A percentile compares a stretch with the other conserved stretches of the same genome.
These are phyloP conservation scores for Danaus chrysippus DNA, from an alignment of 2,888 invertebrate species.

Conservation along the genomic window DNA sequence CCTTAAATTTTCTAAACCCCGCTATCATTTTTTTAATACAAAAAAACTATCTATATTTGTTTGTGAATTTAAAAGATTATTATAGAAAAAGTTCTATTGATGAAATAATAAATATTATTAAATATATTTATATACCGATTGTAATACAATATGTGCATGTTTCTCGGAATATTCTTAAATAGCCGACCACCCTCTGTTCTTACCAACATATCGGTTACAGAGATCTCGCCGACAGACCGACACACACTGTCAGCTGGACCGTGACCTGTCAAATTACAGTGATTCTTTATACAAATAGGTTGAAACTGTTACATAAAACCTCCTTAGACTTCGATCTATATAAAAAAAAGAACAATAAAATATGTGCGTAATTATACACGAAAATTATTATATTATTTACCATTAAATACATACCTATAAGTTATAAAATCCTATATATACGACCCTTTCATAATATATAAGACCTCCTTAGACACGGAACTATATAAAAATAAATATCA, in stretches of 20 bases:
- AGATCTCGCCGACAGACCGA: conserved; percentile 29
- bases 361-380: too few relatives aligned
- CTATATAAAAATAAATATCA: background rate
- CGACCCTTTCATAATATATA: too few relatives aligned
- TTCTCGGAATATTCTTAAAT: conserved; percentile 58
- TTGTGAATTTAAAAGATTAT: too few relatives aligned
- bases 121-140: conserved; percentile 21
- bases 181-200: conserved; percentile 54
- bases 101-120: conserved; percentile 6
- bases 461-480: background rate
- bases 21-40: background rate
- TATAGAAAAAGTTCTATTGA: background rate
- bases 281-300: conserved; percentile 29
- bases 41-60: too few relatives aligned
- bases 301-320: background rate
- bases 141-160: conserved; percentile 45
- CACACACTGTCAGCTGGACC: conserved; percentile 55
- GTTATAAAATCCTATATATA: too few relatives aligned
- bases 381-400: too few relatives aligned
- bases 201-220: conserved; percentile 53
- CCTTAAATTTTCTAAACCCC: background rate
- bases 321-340: background rate
- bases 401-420: too few relatives aligned
- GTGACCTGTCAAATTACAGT: conserved; percentile 44
- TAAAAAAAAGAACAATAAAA: too few relatives aligned